These are phyloP conservation scores for Haliaeetus albicilla DNA, from an alignment of 2,797 vertebrate genomes.

Conservation along the genomic window DNA sequence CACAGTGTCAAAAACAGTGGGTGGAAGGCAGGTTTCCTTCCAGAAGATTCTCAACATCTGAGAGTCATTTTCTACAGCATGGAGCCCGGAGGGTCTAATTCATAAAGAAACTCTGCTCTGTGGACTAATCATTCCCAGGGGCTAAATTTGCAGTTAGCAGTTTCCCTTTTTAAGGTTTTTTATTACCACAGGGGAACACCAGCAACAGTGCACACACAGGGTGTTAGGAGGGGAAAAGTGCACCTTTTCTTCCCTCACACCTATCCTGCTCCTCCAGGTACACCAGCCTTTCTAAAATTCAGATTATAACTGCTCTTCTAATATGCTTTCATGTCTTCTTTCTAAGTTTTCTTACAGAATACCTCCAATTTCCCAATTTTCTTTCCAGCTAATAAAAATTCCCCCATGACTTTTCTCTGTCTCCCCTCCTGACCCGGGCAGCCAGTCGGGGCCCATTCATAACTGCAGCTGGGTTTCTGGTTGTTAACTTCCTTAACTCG, in stretches of 20 bases:
- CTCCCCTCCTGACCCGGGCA: background rate
- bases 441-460: accelerated
- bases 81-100: background rate
- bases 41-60: background rate
- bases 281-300: background rate
- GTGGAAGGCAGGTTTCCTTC: conserved; percentile 20
- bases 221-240: background rate
- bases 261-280: background rate
- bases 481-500: background rate
- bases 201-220: background rate
- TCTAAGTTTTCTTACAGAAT: background rate
- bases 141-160: background rate
- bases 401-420: background rate
- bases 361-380: background rate
- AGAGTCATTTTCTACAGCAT: background rate
- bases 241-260: background rate
- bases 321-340: background rate
- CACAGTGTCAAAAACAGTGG: conserved; percentile 3
- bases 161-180: background rate
- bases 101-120: background rate
- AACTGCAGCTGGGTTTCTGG: background rate
- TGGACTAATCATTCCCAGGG: background rate
- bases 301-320: background rate
- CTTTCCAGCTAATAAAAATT: background rate
- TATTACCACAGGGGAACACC: background rate